Percentiles rank a stretch among this genome's conserved stretches.
These are phyloP conservation scores for Cotesia congregata DNA, from an alignment of 2,888 invertebrate genomes.

Conservation along the genomic window DNA sequence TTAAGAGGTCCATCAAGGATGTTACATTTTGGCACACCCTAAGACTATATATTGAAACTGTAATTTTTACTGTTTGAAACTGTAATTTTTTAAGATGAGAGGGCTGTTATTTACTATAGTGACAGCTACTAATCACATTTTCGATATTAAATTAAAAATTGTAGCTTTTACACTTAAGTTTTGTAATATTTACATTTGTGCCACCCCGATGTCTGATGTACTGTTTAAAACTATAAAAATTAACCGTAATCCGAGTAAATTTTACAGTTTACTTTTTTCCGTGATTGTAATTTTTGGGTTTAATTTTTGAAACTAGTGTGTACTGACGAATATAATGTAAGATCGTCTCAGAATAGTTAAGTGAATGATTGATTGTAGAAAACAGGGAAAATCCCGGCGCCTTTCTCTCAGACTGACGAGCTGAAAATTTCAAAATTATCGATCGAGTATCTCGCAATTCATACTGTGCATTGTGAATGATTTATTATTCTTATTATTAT, in stretches of 20 bases:
- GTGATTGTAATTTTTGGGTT: slow-evolving; percentile 10
- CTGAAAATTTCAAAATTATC: slow-evolving; percentile 23
- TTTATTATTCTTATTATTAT: slow-evolving; percentile 16
- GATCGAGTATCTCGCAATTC: slow-evolving; percentile 5
- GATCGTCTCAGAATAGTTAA: slow-evolving; percentile 8
- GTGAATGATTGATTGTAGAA: slow-evolving; percentile 29
- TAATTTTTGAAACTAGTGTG: slow-evolving; percentile 3
- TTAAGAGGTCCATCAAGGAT: no score
- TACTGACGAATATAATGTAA: slow-evolving; percentile 6
- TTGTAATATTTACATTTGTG: no score
- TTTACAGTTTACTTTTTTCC: background rate
- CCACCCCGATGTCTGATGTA: no score
- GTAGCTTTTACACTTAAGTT: no score
- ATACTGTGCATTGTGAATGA: background rate
- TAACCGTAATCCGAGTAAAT: background rate
- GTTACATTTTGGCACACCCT: no score
- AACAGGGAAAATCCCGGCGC: slow-evolving; percentile 15
- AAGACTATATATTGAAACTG: no score
- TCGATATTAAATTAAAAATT: no score
- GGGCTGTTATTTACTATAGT: no score
- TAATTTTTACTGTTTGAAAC: no score
- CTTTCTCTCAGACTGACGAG: slow-evolving; percentile 27
- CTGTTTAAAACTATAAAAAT: background rate
- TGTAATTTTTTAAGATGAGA: no score
- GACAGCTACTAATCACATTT: no score